phyloP scores from a whole-genome alignment of 2,113 vertebrate genomes.

The Bos javanicus region DNA sequence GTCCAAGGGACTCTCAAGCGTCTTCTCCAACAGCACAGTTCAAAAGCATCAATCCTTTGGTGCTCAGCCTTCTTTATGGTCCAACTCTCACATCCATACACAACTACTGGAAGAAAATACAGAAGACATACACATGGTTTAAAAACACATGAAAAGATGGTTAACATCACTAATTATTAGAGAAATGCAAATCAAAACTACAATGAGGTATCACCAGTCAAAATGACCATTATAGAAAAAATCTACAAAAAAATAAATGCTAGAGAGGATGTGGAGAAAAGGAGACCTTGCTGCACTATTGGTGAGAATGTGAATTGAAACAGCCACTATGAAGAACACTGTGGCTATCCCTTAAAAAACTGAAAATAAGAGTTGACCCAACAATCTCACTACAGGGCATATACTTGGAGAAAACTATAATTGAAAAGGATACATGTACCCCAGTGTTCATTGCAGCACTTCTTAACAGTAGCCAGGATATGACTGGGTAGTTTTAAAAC shows the following conservation, averaged over 20 bases:
- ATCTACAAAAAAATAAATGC: background rate
- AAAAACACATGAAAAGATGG: background rate
- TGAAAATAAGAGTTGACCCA: background rate
- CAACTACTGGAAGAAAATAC: background rate
- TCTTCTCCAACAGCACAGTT: background rate
- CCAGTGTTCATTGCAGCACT: background rate
- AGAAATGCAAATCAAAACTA: background rate
- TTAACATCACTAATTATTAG: background rate
- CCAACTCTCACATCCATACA: background rate
- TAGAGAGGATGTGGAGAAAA: background rate
- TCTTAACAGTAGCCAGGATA: background rate
- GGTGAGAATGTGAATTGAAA: background rate
- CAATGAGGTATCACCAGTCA: background rate
- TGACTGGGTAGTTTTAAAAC: background rate
- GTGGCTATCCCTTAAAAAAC: background rate
- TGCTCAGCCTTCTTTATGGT: background rate
- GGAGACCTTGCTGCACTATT: background rate
- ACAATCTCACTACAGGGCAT: background rate
- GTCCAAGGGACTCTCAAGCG: background rate
- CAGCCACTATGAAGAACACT: rapidly evolving
- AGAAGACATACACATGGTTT: background rate
- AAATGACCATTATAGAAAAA: background rate
- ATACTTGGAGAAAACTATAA: background rate
- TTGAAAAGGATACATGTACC: background rate
- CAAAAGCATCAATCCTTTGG: background rate